A percentile compares a stretch with the other conserved stretches of the same genome.
These are phyloP conservation scores for Canis aureus DNA, from an alignment of 2,113 vertebrate species.

Conservation along the genomic window DNA sequence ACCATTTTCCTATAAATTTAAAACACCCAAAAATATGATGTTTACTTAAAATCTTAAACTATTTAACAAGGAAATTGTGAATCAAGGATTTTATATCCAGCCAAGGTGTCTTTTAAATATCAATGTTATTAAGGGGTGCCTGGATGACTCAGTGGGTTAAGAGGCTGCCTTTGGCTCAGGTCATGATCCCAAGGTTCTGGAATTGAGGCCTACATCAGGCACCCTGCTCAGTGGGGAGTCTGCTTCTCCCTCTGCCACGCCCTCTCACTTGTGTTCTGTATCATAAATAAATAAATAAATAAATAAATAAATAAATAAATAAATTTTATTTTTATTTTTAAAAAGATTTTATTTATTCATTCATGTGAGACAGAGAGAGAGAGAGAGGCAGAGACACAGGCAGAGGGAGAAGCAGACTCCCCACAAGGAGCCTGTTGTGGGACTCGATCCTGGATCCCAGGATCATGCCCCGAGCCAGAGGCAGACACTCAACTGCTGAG, in stretches of 20 bases:
- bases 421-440: too few relatives aligned
- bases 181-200: neutral
- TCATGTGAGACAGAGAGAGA: too few relatives aligned
- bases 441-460: too few relatives aligned
- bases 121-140: neutral
- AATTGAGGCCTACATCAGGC: neutral
- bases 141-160: neutral
- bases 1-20: neutral
- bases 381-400: too few relatives aligned
- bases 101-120: neutral
- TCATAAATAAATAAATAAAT: too few relatives aligned
- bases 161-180: neutral
- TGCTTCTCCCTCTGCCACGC: neutral
- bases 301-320: too few relatives aligned
- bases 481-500: too few relatives aligned
- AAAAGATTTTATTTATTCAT: too few relatives aligned
- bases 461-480: too few relatives aligned
- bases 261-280: too few relatives aligned
- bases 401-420: too few relatives aligned
- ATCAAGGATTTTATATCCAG: neutral
- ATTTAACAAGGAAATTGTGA: neutral
- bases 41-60: neutral
- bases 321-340: too few relatives aligned
- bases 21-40: neutral
- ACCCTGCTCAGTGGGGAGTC: neutral